Evolutionary conservation across 2,113 vertebrate species (phyloP).

Genomic region (Ammodytes marinus): DNA sequence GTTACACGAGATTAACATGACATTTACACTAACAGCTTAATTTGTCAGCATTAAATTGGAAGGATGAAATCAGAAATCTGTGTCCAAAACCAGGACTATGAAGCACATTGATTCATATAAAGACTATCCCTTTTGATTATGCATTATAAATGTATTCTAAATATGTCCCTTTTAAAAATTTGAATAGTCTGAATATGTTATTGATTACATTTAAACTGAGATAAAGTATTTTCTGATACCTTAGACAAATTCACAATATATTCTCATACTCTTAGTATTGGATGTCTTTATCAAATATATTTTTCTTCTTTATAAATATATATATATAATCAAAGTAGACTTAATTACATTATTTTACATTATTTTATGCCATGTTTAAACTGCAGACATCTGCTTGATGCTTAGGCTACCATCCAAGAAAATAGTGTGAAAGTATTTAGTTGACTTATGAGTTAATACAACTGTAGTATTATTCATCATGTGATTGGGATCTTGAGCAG

Average conservation of each 20-base stretch:
- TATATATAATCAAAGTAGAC: not conserved
- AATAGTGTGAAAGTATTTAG: not conserved
- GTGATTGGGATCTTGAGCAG: constrained; percentile 29
- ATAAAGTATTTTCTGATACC: not conserved
- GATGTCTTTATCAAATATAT: not conserved
- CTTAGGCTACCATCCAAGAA: not conserved
- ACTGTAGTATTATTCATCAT: constrained; percentile 8
- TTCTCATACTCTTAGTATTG: not conserved
- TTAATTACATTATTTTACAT: not conserved
- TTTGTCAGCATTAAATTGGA: no score
- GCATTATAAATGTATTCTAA: not conserved
- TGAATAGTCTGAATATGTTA: not conserved
- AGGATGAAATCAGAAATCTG: no score
- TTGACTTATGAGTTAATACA: constrained; percentile 15
- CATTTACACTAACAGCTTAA: no score
- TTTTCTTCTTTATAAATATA: not conserved
- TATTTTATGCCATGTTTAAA: no score
- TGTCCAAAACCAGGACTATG: no score
- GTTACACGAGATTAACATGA: no score
- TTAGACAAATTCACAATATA: not conserved
- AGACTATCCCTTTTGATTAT: not conserved
- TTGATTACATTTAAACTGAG: not conserved
- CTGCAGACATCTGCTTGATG: not conserved
- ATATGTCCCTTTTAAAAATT: not conserved
- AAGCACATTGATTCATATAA: no score